Base-by-base conservation (phyloP, 1,140 invertebrate species). In the Ctenoplectra terminalis region DNA sequence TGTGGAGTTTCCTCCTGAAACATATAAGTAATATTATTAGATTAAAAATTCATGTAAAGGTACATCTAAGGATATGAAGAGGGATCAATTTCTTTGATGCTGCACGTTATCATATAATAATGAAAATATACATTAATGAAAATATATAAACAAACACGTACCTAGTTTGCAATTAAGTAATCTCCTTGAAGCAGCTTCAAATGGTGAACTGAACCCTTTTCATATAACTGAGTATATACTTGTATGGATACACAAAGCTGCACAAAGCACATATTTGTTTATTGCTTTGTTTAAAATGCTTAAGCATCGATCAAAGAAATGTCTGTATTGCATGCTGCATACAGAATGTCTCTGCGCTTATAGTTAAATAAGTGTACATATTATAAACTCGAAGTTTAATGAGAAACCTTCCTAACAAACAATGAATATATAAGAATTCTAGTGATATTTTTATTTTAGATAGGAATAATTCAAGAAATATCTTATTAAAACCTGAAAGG, bases 1-100 rank as follows among this genome's bases (percentile, higher is more conserved):
- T 99, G 98, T 64, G 98, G 98, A 58, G 98, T 99, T 95, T 99
- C 98, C 94, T 99, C 99, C 98, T 99, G 95, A 92, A 97, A 98
- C 94, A 95, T 94, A 95, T 94, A 91, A 89, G 88, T 82, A 71
- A 54, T 82, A 37, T 52, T 60, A 75, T 86, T 63, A 81, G 75
- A 46, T 75, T 77, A 85, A 50, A 74, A 43, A 67, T 34, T 6
- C 8, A 61, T 20, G 2, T 17, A 48, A 43, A 37, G 13, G 17
- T 31, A 26, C 15, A 29, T 61, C n/a, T 81, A 79, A 60, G 60
- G 80, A 91, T 92, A 94, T 92, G 92, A 94, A 94, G 77, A 93
- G 92, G 93, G 93, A 90, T 93, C 93, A 92, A 92, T 92, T 91
- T 90, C 84, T 92, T 93, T 93, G 91, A 93, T 86, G 92, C 93